These are phyloP conservation scores for Apodemia hepburni DNA, from an alignment of 2,888 invertebrate genomes.

Conservation along the genomic window DNA sequence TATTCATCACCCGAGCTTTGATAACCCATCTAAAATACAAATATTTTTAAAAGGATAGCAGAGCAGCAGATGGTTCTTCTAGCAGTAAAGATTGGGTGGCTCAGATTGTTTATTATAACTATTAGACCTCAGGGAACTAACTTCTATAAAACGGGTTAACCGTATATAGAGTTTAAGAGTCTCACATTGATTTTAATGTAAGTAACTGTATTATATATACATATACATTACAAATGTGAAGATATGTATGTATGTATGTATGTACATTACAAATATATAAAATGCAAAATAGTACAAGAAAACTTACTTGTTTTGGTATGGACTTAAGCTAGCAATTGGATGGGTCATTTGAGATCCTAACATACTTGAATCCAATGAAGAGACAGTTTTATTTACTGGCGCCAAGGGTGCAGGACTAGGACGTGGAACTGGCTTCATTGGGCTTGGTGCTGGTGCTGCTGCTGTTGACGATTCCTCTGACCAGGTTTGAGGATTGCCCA, in stretches of 20 bases:
- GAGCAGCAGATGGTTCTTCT: background rate
- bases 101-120: no score
- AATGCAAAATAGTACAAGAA: background rate
- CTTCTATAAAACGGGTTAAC: no score
- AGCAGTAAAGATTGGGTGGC: no score
- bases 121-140: no score
- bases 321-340: conserved; percentile 93
- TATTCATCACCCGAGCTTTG: conserved; percentile 92
- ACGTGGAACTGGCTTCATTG: conserved; percentile 41
- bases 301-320: conserved; percentile 93
- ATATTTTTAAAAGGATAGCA: background rate
- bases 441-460: conserved; percentile 40
- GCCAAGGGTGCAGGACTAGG: conserved; percentile 40
- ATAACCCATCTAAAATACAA: conserved; percentile 90
- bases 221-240: no score
- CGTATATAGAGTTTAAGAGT: no score
- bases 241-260: no score
- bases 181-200: no score
- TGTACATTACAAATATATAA: no score
- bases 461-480: conserved; percentile 54
- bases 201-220: no score
- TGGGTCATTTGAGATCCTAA: conserved; percentile 79
- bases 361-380: conserved; percentile 59
- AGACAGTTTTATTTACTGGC: conserved; percentile 32
- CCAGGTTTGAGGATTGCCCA: conserved; percentile 91